phyloP scores from a whole-genome alignment of 2,888 invertebrate genomes.

The Dryocosmus kuriphilus region DNA sequence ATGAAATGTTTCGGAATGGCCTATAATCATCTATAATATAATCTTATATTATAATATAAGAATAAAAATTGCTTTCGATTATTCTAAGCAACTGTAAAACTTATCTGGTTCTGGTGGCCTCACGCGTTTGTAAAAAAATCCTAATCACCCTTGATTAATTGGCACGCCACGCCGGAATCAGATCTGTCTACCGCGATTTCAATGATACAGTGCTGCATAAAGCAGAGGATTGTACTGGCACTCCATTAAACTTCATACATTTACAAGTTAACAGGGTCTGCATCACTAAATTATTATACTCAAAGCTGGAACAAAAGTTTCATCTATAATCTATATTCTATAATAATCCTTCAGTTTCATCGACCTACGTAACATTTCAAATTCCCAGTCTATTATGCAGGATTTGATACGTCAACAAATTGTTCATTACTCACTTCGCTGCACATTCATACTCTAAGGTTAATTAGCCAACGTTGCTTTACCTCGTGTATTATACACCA shows the following conservation, averaged over 20 bases:
- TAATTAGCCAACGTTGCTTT: neutral
- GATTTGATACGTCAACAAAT: conserved; percentile 22
- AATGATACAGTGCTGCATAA: neutral
- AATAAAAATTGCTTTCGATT: too few relatives aligned
- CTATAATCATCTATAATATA: too few relatives aligned
- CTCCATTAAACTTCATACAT: neutral
- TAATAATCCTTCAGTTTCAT: conserved; percentile 14
- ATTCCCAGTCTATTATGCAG: neutral
- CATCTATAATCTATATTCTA: too few relatives aligned
- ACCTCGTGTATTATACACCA: neutral
- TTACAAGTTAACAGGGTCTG: conserved; percentile 2
- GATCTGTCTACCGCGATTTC: neutral
- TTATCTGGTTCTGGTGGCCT: too few relatives aligned
- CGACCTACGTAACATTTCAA: neutral
- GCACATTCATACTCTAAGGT: conserved; percentile 16
- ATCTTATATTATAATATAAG: too few relatives aligned
- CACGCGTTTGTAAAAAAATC: too few relatives aligned
- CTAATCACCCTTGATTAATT: too few relatives aligned
- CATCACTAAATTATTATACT: neutral
- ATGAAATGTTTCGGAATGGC: too few relatives aligned
- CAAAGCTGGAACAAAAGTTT: neutral
- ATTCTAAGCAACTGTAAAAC: too few relatives aligned
- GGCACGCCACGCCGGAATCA: neutral
- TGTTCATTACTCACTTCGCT: conserved; percentile 22
- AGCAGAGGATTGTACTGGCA: neutral